A percentile compares a stretch with the other conserved stretches of the same genome.
Evolutionary conservation across 1,140 invertebrate species (phyloP).

Genomic region (Eriosoma lanigerum): DNA sequence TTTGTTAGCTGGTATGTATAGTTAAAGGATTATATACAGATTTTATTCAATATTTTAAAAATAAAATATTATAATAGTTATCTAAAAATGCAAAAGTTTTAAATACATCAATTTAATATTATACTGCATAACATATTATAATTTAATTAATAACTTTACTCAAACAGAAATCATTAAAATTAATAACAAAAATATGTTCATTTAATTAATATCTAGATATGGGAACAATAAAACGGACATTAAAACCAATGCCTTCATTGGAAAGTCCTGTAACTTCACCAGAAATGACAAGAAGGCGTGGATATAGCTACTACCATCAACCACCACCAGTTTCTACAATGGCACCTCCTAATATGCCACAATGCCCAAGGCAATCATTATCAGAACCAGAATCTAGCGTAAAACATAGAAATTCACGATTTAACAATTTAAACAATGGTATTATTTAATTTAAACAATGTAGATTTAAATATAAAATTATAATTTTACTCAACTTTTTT

Average conservation of each 20-base stretch:
- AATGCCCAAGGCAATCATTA: slow-evolving; percentile 54
- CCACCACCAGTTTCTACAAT: slow-evolving; percentile 56
- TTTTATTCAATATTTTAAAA: no score
- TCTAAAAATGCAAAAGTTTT: no score
- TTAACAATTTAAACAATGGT: slow-evolving; percentile 12
- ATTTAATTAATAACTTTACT: no score
- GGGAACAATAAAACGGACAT: slow-evolving; percentile 87
- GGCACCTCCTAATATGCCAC: slow-evolving; percentile 57
- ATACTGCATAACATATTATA: no score
- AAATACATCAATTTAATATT: no score
- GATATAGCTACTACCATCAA: slow-evolving; percentile 64
- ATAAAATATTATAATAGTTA: no score
- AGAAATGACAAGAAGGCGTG: slow-evolving; percentile 77
- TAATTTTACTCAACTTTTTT: not conserved
- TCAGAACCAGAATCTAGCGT: slow-evolving; percentile 61
- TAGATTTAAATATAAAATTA: not conserved
- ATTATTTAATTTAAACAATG: not conserved
- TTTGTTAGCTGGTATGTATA: no score
- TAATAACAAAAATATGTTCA: no score
- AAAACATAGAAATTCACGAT: slow-evolving; percentile 58
- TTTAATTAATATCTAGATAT: not conserved
- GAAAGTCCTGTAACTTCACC: slow-evolving; percentile 85
- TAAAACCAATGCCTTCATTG: slow-evolving; percentile 86
- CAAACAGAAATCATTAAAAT: no score
- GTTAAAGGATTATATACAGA: no score